Base-by-base conservation (phyloP, 2,888 invertebrate genomes). In the Eurytoma californica region DNA sequence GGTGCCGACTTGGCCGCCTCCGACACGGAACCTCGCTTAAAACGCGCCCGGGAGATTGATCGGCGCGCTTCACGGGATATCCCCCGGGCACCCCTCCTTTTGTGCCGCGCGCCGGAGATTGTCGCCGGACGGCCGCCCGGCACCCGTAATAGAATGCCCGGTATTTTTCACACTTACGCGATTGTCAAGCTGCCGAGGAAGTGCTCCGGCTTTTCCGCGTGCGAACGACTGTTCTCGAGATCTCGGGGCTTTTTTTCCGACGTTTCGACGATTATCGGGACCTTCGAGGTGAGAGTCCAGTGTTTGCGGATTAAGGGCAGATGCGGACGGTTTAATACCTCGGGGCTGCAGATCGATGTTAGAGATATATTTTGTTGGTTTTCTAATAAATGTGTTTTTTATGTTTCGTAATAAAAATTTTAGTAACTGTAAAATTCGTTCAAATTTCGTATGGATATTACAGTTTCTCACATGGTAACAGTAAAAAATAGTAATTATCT, bases 1-100 rank as follows among this genome's bases (percentile, higher is more conserved):
- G 78, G 73, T 73, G 73, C 20, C 53, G 28, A 49, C n/a, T 14
- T 13, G 51, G 24, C 57, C 16, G 49, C 39, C 67, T 53, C n/a
- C 55, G 65, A 67, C 80, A 72, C 68, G 76, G 80, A 76, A 76
- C 67, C 72, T 61, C 80, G 68, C 72, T 80, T 76, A 76, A 75
- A 76, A 51, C 51, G 70, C 68, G 61, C 20, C n/a, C 55, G 47
- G 12, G 58, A 72, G 79, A 76, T 80, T 72, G 80, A 80, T 80
- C 68, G 76, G 28, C 18, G 39, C 63, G 69, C 67, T 68, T 55
- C 58, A 66, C 61, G 55, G 57, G 57, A 58, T 39, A 18, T 9
- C 39, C 18, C 53, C 14, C 58, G 49, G 12, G 28, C 55, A 12
- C 30, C 58, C 39, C 3, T 16, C 20, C 63, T 57, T 73, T 73